Percentiles rank a stretch among this genome's conserved stretches.
These are phyloP conservation scores for Coracopsis vasa DNA, from an alignment of 2,113 vertebrate species.

Conservation along the genomic window DNA sequence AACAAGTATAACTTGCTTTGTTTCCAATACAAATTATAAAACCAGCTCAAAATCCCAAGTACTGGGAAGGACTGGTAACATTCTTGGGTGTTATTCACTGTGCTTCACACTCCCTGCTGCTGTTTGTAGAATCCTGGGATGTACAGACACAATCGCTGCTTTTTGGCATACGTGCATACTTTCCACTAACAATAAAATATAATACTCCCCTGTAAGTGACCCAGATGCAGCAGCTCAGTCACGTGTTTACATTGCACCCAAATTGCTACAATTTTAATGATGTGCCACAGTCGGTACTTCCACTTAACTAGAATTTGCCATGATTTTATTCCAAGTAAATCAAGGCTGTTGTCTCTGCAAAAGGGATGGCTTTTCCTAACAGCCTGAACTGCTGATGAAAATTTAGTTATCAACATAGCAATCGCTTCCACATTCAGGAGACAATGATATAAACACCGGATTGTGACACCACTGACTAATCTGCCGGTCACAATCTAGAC, in stretches of 20 bases:
- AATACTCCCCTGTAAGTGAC: not conserved
- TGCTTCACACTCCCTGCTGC: not conserved
- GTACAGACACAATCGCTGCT: not conserved
- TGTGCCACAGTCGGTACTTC: not conserved
- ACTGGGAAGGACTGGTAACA: not conserved
- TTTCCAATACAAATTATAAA: not conserved
- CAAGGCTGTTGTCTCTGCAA: not conserved
- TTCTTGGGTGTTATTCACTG: not conserved
- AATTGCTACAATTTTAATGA: not conserved
- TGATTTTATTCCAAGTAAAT: not conserved
- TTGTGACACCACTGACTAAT: constrained; percentile 45
- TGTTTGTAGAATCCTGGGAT: not conserved
- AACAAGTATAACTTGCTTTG: not conserved
- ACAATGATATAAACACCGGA: constrained; percentile 21
- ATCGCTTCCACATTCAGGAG: constrained; percentile 31
- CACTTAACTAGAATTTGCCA: not conserved
- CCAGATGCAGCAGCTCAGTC: not conserved
- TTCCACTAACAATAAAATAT: not conserved
- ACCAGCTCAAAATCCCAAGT: not conserved
- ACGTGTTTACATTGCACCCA: not conserved
- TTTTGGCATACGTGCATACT: not conserved
- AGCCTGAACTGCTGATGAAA: not conserved
- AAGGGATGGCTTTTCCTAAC: not conserved
- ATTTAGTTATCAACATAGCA: not conserved
- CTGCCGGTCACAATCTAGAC: constrained; percentile 38